A percentile compares a stretch with the other conserved stretches of the same genome.
Evolutionary conservation across 2,888 invertebrate genomes (phyloP).

Genomic region (Volucella bombylans): DNA sequence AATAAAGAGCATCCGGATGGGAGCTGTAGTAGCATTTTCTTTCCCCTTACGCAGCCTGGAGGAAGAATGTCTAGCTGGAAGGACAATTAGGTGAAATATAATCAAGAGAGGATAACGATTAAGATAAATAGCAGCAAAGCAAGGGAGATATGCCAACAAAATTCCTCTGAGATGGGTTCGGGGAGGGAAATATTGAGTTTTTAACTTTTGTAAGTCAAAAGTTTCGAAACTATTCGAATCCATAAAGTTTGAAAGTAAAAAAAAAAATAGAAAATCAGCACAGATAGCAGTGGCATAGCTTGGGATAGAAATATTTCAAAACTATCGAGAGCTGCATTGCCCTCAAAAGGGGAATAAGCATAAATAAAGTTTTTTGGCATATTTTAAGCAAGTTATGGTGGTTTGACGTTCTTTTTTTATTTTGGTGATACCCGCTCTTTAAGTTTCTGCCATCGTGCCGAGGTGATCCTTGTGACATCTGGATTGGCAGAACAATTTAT

Average conservation of each 20-base stretch:
- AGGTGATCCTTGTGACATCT: too few relatives aligned
- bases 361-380: constrained; percentile 52
- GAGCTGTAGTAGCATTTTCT: not conserved
- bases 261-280: not conserved
- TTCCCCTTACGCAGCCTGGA: not conserved
- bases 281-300: constrained; percentile 16
- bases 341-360: not conserved
- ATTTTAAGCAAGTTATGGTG: constrained; percentile 53
- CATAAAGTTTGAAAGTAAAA: constrained; percentile 11
- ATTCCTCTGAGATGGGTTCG: not conserved
- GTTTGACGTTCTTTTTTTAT: not conserved
- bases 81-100: not conserved
- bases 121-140: constrained; percentile 10
- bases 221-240: constrained; percentile 39
- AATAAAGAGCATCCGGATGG: not conserved
- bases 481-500: too few relatives aligned
- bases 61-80: not conserved
- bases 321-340: constrained; percentile 19
- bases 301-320: not conserved
- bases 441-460: too few relatives aligned
- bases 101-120: constrained; percentile 1
- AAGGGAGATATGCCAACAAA: not conserved
- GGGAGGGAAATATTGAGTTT: constrained; percentile 11
- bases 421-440: not conserved
- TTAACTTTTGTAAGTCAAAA: constrained; percentile 31